Evolutionary conservation across 2,888 invertebrate species (phyloP), one percentile per base, ranked within the genome.

Genomic region (Omphaloscelis lunosa): DNA sequence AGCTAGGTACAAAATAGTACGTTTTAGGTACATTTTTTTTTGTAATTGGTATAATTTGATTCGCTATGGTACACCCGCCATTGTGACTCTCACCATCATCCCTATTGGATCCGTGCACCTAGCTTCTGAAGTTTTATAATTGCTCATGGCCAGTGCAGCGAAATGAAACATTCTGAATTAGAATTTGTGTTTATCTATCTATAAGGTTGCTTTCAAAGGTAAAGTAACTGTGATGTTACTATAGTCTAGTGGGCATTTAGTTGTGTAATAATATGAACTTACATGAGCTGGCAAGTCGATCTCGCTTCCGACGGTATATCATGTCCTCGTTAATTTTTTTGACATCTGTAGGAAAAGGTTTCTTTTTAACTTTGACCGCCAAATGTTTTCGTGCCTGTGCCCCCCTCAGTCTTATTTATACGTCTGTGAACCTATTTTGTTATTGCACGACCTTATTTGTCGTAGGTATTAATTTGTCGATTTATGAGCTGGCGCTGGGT

Each of bases 261-360:
- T 51, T 20, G 7, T 17, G 5, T 29, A 51, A 34, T 65, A 45
- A 6, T 34, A 39, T 53, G 5, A 41, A 68, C 79, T 77, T 74
- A 79, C 87, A 69, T 69, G 77, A 61, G 63, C 70, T 75, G 27
- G 61, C 56, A n/a, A 34, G 51, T 8, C 41, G 56, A 48, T 45
- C 67, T 72, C 80, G 83, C 61, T 87, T 89, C 45, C 87, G 86
- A 8, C 83, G 85, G 11, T 51, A 20, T 27, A 79, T 75, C 9
- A 89, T 77, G 1, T 88, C 82, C n/a, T 81, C 75, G n/a, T 91
- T 80, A 56, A 90, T 68, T 67, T 83, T 77, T 7, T 62, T 74
- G 9, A 77, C 45, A 65, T 88, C 88, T 88, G 83, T 9, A 58
- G 70, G 12, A 65, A 56, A 68, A 34, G 1, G 34, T n/a, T 48